Base-by-base conservation (phyloP, 2,797 vertebrate species). In the Limnodromus scolopaceus region DNA sequence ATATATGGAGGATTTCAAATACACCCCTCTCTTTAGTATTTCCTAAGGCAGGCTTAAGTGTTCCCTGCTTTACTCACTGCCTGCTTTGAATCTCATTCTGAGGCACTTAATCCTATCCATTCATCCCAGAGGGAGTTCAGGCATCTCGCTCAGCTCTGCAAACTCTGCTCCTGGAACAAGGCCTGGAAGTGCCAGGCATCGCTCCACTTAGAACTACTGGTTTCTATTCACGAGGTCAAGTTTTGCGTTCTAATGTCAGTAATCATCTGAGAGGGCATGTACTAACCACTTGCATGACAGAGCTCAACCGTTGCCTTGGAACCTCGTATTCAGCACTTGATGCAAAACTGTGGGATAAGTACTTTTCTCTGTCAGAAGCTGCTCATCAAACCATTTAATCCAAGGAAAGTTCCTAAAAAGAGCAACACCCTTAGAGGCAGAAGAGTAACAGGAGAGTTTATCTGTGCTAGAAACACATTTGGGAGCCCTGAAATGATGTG, bases 21-120 rank as follows among this genome's bases (percentile, higher is more conserved):
- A 45, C 70, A 45, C 55, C 51, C 64, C 36, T 77, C 77, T 95
- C 68, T 66, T 93, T 80, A 92, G 70, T 91, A 74, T 92, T 70
- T 96, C 95, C 94, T 94, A 85, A 95, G 96, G 94, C 94, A 91
- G 91, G 91, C 75, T 96, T 92, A 85, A 92, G 36, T 80, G 87
- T 89, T 95, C 86, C 77, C 81, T 92, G 74, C 82, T 71, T 93
- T 93, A 39, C 84, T 91, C 0, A 0, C 60, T 93, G 92, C 84
- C 81, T 89, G 60, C 91, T 93, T 77, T 96, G 81, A 94, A 91
- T 91, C 68, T 95, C 86, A 61, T 91, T 94, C 75, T 71, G 88
- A 96, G 84, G 55, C 75, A 79, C 41, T 93, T 95, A 93, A 96
- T 95, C 84, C 91, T 91, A 64, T 83, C 64, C 86, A 36, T 89